Conservation (phyloP, 30 jellyfish, hydroid and myxozoan genomes). For the Nemopilema nomurai region DNA sequence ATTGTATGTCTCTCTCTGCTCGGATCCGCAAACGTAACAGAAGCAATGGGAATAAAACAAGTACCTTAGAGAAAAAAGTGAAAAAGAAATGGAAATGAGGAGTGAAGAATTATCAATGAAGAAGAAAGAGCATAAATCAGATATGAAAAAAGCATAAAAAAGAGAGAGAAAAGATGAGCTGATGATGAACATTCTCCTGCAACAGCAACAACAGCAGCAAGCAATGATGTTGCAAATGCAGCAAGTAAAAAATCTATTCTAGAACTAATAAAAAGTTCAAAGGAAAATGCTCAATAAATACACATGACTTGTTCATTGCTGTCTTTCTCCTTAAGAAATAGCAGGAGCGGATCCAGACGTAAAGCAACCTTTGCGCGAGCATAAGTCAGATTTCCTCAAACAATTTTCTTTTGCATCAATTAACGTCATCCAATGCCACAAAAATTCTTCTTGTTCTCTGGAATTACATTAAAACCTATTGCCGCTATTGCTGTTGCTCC, state of each 20-base stretch:
- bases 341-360: no score
- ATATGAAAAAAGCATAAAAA: neutral
- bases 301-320: neutral
- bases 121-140: neutral
- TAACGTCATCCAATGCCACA: no score
- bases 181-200: neutral
- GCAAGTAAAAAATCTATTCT: neutral
- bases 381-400: no score
- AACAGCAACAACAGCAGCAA: slow-evolving; percentile 27
- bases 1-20: no score
- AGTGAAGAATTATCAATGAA: neutral
- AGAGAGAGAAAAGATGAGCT: neutral
- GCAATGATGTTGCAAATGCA: slow-evolving; percentile 17
- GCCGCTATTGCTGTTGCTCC: no score
- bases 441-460: no score
- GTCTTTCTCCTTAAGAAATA: neutral
- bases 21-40: no score
- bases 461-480: no score
- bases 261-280: neutral
- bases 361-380: no score
- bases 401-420: no score
- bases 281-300: neutral
- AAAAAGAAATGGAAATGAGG: slow-evolving; percentile 10
- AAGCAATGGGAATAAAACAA: neutral
- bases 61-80: slow-evolving; percentile 5